Evolutionary conservation across 2,888 invertebrate species (phyloP).

Genomic region (Arge pagana): DNA sequence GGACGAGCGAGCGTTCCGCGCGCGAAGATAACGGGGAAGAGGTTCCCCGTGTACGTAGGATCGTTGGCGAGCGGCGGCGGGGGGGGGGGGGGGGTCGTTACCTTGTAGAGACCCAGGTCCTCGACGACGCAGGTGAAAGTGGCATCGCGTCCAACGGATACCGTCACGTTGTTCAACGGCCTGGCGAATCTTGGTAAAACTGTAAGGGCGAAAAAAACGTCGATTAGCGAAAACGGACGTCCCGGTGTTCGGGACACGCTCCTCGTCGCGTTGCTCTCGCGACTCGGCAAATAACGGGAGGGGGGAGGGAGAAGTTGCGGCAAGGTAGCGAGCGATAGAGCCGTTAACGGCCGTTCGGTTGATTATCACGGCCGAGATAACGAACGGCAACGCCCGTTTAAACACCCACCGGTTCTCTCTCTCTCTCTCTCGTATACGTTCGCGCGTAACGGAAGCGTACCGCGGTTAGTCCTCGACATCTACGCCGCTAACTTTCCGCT

Average conservation of each 20-base stretch:
- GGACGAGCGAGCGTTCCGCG: no score
- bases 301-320: neutral
- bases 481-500: no score
- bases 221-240: no score
- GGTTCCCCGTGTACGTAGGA: no score
- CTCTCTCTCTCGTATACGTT: no score
- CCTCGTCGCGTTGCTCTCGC: neutral
- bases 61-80: no score
- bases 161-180: conserved; percentile 54
- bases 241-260: neutral
- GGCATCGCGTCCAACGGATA: conserved; percentile 55
- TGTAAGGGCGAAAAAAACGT: conserved; percentile 44
- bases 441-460: no score
- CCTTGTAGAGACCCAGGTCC: conserved; percentile 55
- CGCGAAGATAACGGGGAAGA: no score
- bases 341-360: conserved; percentile 16
- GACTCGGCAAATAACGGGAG: conserved; percentile 16
- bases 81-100: no score
- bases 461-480: no score
- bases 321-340: conserved; percentile 7
- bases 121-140: conserved; percentile 55
- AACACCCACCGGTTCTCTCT: conserved; percentile 20
- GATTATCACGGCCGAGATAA: conserved; percentile 20
- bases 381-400: conserved; percentile 14
- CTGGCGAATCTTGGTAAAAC: conserved; percentile 55